Percentiles rank a stretch among this genome's conserved stretches.
Evolutionary conservation across 2,888 invertebrate genomes (phyloP).

Genomic region (Limenitis camilla): DNA sequence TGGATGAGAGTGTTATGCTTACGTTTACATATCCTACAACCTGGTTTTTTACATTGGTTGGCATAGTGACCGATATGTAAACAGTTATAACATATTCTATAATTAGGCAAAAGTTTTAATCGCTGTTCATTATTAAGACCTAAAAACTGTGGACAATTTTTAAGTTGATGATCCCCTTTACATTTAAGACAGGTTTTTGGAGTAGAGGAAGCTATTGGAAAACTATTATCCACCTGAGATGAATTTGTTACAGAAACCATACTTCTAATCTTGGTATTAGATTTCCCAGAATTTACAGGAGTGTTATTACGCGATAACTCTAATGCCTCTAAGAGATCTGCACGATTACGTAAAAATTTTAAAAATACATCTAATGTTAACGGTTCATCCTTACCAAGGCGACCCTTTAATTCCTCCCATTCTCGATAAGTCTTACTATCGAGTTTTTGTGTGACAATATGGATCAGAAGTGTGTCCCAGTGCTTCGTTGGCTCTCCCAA

Average conservation of each 20-base stretch:
- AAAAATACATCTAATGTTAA: too few relatives aligned
- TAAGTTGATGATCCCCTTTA: too few relatives aligned
- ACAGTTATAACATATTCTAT: slow-evolving; percentile 11
- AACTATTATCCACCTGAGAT: neutral
- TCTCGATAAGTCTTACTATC: too few relatives aligned
- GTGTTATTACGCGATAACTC: neutral
- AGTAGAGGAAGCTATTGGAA: neutral
- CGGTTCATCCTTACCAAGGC: too few relatives aligned
- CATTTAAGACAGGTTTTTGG: too few relatives aligned
- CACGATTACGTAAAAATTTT: too few relatives aligned
- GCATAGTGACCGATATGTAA: slow-evolving; percentile 7
- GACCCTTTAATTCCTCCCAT: too few relatives aligned
- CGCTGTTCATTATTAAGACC: neutral
- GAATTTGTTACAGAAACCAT: neutral
- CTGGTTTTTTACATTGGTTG: slow-evolving; percentile 8
- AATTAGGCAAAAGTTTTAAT: neutral
- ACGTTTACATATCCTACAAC: slow-evolving; percentile 13
- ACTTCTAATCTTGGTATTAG: neutral
- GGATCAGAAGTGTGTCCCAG: too few relatives aligned
- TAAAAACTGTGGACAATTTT: too few relatives aligned
- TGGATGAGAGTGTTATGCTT: slow-evolving; percentile 15
- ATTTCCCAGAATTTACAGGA: neutral
- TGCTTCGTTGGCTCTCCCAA: too few relatives aligned
- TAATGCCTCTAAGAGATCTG: too few relatives aligned
- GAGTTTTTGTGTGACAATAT: too few relatives aligned